Evolutionary conservation across 2,113 vertebrate species (phyloP).

Genomic region (Stomatorhinus ivindoensis): DNA sequence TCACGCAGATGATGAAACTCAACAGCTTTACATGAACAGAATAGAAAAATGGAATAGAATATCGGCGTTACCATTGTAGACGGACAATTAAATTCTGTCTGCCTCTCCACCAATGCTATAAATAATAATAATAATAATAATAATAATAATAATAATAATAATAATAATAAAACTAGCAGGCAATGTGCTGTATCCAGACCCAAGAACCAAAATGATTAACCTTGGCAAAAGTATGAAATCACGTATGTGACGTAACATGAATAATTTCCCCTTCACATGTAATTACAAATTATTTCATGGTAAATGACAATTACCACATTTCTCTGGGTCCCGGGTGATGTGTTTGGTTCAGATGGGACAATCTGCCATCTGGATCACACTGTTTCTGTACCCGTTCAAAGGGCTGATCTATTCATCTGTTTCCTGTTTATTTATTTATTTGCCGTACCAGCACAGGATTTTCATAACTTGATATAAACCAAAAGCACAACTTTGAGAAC

Average conservation of each 20-base stretch:
- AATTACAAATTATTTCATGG: conserved; percentile 11
- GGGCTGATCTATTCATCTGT: not conserved
- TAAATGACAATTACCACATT: conserved; percentile 3
- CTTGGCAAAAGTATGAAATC: not conserved
- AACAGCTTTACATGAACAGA: not conserved
- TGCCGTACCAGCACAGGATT: not conserved
- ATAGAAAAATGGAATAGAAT: not conserved
- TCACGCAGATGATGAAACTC: not conserved
- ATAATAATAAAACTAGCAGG: not conserved
- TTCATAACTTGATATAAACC: not conserved
- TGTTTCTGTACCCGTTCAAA: not conserved
- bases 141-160: not conserved
- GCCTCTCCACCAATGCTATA: not conserved
- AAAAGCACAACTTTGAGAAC: not conserved
- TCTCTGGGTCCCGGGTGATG: not conserved
- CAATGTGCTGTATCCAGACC: not conserved
- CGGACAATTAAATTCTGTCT: not conserved
- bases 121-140: not conserved
- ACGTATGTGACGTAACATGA: not conserved
- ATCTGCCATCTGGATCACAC: not conserved
- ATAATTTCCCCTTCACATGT: not conserved
- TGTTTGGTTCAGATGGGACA: conserved; percentile 3
- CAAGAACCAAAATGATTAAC: not conserved
- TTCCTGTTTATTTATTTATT: not conserved
- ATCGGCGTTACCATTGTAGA: not conserved